phyloP scores from a whole-genome alignment of 1,140 invertebrate genomes.

The Drosophila bocki region DNA sequence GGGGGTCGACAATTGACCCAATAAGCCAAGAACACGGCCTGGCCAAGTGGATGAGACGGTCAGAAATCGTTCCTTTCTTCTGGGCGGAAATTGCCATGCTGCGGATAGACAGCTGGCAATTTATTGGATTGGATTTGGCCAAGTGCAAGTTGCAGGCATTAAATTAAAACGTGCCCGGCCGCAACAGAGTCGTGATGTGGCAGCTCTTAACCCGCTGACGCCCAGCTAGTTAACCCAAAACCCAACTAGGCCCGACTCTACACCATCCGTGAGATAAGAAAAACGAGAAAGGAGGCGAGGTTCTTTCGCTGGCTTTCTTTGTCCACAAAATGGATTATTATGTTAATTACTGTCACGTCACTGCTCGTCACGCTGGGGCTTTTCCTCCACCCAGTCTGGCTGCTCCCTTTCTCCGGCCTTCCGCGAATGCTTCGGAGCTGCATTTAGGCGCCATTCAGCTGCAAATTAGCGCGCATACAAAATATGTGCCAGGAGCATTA shows the following conservation, averaged over 20 bases:
- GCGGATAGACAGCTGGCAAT: slow-evolving; percentile 43
- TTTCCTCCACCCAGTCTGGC: not conserved
- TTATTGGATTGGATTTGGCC: slow-evolving; percentile 45
- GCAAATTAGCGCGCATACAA: slow-evolving; percentile 72
- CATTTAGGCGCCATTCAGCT: slow-evolving; percentile 70
- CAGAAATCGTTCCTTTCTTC: slow-evolving; percentile 31
- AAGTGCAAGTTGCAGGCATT: slow-evolving; percentile 59
- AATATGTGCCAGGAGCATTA: slow-evolving; percentile 41
- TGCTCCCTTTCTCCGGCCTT: not conserved
- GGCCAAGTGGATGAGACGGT: slow-evolving; percentile 5
- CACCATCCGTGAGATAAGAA: slow-evolving; percentile 7
- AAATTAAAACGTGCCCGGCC: slow-evolving; percentile 62
- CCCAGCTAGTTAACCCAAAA: slow-evolving; percentile 77
- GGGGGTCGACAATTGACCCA: slow-evolving; percentile 27
- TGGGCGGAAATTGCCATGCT: slow-evolving; percentile 28
- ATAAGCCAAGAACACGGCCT: slow-evolving; percentile 19
- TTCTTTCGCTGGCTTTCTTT: slow-evolving; percentile 61
- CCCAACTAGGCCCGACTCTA: slow-evolving; percentile 5
- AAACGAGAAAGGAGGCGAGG: slow-evolving; percentile 19
- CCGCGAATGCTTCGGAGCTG: slow-evolving; percentile 41
- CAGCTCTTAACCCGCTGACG: slow-evolving; percentile 64
- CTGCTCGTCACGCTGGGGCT: slow-evolving; percentile 39
- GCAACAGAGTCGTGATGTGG: slow-evolving; percentile 60
- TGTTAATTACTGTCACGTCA: slow-evolving; percentile 81
- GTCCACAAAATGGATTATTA: slow-evolving; percentile 78